Base-by-base conservation (phyloP, 2,113 vertebrate genomes). In the Arenaria interpres region DNA sequence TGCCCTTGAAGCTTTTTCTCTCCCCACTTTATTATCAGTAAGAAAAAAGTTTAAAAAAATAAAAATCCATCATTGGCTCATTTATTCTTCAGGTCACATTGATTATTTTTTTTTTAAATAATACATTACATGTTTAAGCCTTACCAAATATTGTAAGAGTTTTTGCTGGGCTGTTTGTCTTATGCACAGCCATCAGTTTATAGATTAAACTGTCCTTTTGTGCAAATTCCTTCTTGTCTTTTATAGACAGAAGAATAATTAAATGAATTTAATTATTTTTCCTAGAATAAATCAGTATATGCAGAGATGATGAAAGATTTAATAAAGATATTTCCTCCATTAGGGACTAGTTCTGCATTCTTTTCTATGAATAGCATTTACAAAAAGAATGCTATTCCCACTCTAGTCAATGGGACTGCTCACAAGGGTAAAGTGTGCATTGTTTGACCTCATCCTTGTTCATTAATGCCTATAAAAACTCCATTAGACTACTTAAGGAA, bases 181-280 rank as follows among this genome's bases (percentile, higher is more conserved):
- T 74, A 54, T 74, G 54, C 11, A 46, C 25, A 50, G 19, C 12
- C 59, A 72, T 50, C 45, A 69, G 14, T 83, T 90, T 85, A 74
- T 25, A 75, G 59, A 88, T 90, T 80, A 88, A 85, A 77, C 37
- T 76, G 62, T 80, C 32, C 59, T 92, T 95, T 72, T 51, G 22
- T 78, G 72, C 15, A 73, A 80, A 91, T 75, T 91, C 51, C 22
- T 96, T 64, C 56, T 75, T 67, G 46, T 63, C 60, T 90, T 93
- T 93, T 92, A 89, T 21, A 84, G 91, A 72, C 64, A 85, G 59
- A n/a, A 69, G 72, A 88, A 84, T 83, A 95, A 93, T 84, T 88
- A 86, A 83, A 94, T 81, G 9, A 90, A 85, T 94, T 74, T 94
- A 94, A 96, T 95, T 95, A 88, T 86, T 92, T 96, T 94, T 80